A percentile compares a stretch with the other conserved stretches of the same genome.
These are phyloP conservation scores for Diabrotica virgifera DNA, from an alignment of 1,140 invertebrate genomes.

Conservation along the genomic window DNA sequence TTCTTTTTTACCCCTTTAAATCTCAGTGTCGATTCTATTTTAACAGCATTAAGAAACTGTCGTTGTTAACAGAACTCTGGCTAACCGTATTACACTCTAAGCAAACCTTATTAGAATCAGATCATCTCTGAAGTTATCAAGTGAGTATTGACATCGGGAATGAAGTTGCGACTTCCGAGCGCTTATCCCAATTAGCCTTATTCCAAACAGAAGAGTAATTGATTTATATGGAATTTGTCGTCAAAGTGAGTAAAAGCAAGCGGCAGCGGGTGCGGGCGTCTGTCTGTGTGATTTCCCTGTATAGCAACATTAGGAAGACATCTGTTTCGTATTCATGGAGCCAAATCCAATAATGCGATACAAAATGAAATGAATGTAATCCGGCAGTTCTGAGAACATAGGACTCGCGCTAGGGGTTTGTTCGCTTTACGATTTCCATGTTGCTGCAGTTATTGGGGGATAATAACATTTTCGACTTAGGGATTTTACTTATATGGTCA, in stretches of 20 bases:
- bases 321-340: conserved; percentile 21
- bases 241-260: background rate
- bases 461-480: conserved; percentile 1
- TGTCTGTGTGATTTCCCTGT: background rate
- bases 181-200: background rate
- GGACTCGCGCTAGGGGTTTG: background rate
- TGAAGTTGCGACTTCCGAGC: background rate
- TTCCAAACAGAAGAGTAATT: background rate
- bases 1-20: no score
- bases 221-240: background rate
- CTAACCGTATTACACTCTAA: no score
- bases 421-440: background rate
- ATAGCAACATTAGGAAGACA: conserved; percentile 15
- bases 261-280: no score
- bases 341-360: conserved; percentile 22
- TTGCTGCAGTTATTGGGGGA: background rate
- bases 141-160: background rate
- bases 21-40: no score
- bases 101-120: no score
- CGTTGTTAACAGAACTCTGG: no score
- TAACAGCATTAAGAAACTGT: no score
- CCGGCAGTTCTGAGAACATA: conserved; percentile 4
- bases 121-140: background rate
- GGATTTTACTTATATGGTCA: conserved; percentile 2
- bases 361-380: conserved; percentile 17